A percentile compares a stretch with the other conserved stretches of the same genome.
These are phyloP conservation scores for Ophion costatus DNA, from an alignment of 2,888 invertebrate genomes.

Conservation along the genomic window DNA sequence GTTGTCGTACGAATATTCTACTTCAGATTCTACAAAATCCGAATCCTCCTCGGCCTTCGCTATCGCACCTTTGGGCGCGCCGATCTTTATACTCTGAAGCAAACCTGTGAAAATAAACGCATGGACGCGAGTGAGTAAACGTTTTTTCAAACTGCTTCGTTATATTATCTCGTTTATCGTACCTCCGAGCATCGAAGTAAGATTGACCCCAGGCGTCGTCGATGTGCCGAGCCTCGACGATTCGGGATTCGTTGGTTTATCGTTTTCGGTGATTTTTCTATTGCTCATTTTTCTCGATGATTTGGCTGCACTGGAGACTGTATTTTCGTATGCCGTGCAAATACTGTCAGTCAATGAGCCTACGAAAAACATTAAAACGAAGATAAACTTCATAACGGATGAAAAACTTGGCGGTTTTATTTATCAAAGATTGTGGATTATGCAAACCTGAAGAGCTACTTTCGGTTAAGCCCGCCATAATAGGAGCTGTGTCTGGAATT, in stretches of 20 bases:
- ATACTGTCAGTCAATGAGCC: conserved; percentile 87
- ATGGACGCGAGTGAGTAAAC: conserved; percentile 4
- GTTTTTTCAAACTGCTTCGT: conserved; percentile 58
- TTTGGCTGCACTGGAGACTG: conserved; percentile 68
- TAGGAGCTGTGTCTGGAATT: conserved; percentile 82
- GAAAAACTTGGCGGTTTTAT: background rate
- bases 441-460: conserved; percentile 86
- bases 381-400: background rate
- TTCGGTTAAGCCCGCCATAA: conserved; percentile 85
- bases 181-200: conserved; percentile 84
- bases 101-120: conserved; percentile 80
- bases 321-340: conserved; percentile 86
- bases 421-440: conserved; percentile 11
- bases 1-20: conserved; percentile 85
- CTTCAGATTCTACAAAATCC: conserved; percentile 75
- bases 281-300: conserved; percentile 38
- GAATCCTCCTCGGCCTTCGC: conserved; percentile 76
- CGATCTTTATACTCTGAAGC: conserved; percentile 83
- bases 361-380: conserved; percentile 68
- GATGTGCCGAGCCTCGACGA: conserved; percentile 67
- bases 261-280: conserved; percentile 56
- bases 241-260: conserved; percentile 38
- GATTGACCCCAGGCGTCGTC: conserved; percentile 75
- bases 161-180: conserved; percentile 51
- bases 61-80: conserved; percentile 82